Percentiles rank a stretch among this genome's conserved stretches.
These are phyloP conservation scores for Eupeodes luniger DNA, from an alignment of 2,888 invertebrate genomes.

Conservation along the genomic window DNA sequence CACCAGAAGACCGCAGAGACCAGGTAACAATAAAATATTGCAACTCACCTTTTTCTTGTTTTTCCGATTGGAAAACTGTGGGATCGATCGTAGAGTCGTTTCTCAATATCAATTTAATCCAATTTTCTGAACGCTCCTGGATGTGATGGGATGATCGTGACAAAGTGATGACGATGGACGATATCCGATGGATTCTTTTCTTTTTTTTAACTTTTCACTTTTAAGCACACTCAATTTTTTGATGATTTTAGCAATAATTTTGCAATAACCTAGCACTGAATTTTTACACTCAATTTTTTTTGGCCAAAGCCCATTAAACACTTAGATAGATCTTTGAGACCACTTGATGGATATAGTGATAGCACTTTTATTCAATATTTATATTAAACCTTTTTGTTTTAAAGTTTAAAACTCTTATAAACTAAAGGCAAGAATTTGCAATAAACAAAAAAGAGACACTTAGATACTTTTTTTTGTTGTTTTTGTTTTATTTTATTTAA, in stretches of 20 bases:
- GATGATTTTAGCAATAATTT: conserved; percentile 39
- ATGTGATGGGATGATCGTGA: no score
- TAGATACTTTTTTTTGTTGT: neutral
- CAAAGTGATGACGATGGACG: neutral
- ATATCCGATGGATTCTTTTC: conserved; percentile 44
- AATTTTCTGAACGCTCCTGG: conserved; percentile 27
- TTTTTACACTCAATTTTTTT: neutral
- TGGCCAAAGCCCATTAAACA: conserved; percentile 32
- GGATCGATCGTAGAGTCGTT: neutral
- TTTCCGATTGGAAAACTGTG: conserved; percentile 21
- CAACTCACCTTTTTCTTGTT: conserved; percentile 54
- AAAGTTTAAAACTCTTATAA: conserved; percentile 31
- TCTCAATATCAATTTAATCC: conserved; percentile 57
- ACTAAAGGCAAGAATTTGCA: conserved; percentile 55
- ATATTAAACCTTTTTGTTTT: conserved; percentile 4
- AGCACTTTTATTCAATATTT: conserved; percentile 23
- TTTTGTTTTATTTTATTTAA: neutral
- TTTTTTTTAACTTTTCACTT: neutral
- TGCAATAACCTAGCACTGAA: conserved; percentile 35
- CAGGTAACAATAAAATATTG: conserved; percentile 1
- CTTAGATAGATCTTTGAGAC: conserved; percentile 16
- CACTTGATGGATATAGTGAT: conserved; percentile 22
- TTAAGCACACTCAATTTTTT: conserved; percentile 43
- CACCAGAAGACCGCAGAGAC: neutral
- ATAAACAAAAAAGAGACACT: conserved; percentile 5